Evolutionary conservation across 2,888 invertebrate species (phyloP).

Genomic region (Oasisia sp.): DNA sequence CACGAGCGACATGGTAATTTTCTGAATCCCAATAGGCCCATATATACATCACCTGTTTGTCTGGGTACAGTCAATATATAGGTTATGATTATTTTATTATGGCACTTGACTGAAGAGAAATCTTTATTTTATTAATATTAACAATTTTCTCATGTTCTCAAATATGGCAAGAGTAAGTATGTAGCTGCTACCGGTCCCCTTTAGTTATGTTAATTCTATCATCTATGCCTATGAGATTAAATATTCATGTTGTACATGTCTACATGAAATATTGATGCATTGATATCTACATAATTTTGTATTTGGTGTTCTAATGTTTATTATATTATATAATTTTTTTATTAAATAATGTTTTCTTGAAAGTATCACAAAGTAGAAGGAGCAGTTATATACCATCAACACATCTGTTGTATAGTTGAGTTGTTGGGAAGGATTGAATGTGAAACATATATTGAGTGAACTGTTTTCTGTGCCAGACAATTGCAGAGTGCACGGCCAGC

Average conservation of each 20-base stretch:
- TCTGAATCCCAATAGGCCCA: background rate
- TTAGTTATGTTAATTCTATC: too few species aligned
- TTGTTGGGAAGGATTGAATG: background rate
- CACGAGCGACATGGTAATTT: conserved; percentile 70
- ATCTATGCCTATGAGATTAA: too few species aligned
- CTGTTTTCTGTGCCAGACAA: conserved; percentile 61
- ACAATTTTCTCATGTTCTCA: background rate
- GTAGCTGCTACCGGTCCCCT: too few species aligned
- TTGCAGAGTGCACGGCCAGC: conserved; percentile 73
- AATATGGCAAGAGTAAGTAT: too few species aligned
- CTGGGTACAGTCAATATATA: background rate
- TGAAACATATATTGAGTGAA: background rate
- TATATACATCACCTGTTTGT: background rate
- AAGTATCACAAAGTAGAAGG: background rate
- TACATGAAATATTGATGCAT: background rate
- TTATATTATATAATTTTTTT: too few species aligned
- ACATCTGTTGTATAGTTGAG: background rate
- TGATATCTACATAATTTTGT: too few species aligned
- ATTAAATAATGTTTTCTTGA: background rate
- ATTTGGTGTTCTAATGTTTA: too few species aligned
- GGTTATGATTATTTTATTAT: background rate
- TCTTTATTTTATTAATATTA: background rate
- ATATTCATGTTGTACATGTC: background rate
- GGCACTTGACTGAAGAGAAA: background rate
- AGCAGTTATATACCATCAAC: background rate